These are phyloP conservation scores for Microtus montanus DNA, from an alignment of 2,113 vertebrate species.

Conservation along the genomic window DNA sequence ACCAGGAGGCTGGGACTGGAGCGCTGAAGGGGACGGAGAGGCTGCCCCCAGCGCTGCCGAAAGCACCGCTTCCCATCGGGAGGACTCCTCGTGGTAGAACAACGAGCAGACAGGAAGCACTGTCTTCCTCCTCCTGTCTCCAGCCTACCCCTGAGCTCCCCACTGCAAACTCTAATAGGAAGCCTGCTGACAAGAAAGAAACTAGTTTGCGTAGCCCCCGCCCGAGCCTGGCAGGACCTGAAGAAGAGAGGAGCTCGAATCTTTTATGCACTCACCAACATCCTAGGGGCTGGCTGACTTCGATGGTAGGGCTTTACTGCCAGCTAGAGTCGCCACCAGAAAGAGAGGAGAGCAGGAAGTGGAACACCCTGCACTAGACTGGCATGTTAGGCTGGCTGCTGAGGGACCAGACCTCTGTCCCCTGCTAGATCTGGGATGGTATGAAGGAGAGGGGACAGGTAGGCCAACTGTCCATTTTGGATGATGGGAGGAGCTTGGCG, in stretches of 20 bases:
- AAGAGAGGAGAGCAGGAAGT: background rate
- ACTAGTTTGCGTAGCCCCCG: background rate
- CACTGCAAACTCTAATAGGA: background rate
- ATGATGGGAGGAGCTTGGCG: background rate
- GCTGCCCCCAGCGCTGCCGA: background rate
- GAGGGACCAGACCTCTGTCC: background rate
- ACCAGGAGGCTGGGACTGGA: background rate
- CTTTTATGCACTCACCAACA: background rate
- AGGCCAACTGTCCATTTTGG: background rate
- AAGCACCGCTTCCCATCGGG: background rate
- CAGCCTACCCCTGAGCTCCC: background rate
- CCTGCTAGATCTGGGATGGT: background rate
- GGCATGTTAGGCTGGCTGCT: too few species aligned
- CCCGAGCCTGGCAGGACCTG: too few species aligned
- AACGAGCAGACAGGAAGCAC: background rate
- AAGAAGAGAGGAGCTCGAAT: background rate
- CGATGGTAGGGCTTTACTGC: background rate
- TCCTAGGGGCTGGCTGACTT: background rate
- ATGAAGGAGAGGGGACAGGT: background rate
- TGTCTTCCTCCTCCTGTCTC: background rate
- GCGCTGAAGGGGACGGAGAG: background rate
- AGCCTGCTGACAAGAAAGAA: background rate
- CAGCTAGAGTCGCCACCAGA: background rate
- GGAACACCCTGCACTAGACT: background rate
- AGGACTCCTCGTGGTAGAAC: background rate